These are phyloP conservation scores for Phalacrocorax carbo DNA, from an alignment of 2,113 vertebrate genomes.

Conservation along the genomic window DNA sequence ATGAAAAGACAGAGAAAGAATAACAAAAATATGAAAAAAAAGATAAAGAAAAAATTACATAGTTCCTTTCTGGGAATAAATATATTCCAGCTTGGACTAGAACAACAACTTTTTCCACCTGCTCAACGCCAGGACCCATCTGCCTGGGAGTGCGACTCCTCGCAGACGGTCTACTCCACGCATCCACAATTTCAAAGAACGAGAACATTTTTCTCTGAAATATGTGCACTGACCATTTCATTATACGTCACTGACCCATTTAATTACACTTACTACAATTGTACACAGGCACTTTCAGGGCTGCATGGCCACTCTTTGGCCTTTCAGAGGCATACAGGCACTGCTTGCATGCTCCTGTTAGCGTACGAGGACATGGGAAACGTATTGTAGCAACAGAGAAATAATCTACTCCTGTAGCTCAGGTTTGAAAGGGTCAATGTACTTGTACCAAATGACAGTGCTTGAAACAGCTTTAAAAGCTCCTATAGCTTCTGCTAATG, in stretches of 20 bases:
- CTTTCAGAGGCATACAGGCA: not conserved
- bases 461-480: not conserved
- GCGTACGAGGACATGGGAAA: not conserved
- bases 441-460: not conserved
- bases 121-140: not conserved
- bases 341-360: fast-evolving
- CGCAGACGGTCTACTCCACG: not conserved
- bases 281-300: not conserved
- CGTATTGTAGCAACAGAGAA: not conserved
- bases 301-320: not conserved
- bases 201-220: not conserved
- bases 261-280: not conserved
- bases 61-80: not conserved
- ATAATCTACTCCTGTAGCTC: not conserved
- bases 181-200: not conserved
- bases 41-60: not conserved
- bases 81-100: not conserved
- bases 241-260: fast-evolving
- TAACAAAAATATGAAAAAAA: not conserved
- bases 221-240: not conserved
- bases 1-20: not conserved
- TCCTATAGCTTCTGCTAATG: not conserved
- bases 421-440: not conserved
- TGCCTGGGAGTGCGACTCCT: not conserved
- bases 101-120: not conserved